Conservation (phyloP, 2,113 vertebrate genomes). For the Vulpes vulpes region DNA sequence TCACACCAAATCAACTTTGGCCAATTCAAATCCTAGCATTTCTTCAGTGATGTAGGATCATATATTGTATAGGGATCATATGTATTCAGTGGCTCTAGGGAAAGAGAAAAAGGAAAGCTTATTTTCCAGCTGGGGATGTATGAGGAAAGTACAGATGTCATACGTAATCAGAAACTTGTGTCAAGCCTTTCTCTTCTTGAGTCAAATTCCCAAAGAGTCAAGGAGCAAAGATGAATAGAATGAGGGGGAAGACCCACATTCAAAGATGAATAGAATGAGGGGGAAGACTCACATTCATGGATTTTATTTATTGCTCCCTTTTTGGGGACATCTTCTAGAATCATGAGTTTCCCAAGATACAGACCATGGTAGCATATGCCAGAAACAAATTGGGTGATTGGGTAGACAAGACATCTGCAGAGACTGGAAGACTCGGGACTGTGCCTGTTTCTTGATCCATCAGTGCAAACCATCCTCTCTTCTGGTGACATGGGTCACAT, state of each 20-base stretch:
- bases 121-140: background rate
- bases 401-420: background rate
- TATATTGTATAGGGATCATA: background rate
- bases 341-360: background rate
- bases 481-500: background rate
- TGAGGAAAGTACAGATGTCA: background rate
- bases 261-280: background rate
- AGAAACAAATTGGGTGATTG: background rate
- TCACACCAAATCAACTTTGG: background rate
- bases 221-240: background rate
- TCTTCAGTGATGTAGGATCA: background rate
- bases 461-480: background rate
- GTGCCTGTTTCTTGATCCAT: background rate
- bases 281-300: background rate
- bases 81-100: background rate
- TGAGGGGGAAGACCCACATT: background rate
- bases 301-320: background rate
- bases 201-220: background rate
- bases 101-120: background rate
- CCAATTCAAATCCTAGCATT: background rate
- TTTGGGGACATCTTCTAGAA: background rate
- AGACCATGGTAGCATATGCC: background rate
- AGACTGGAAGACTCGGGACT: background rate
- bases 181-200: background rate
- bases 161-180: background rate